Evolutionary conservation across 2,797 vertebrate genomes (phyloP), one percentile per base, ranked within the genome.

Genomic region (Pampus argenteus): DNA sequence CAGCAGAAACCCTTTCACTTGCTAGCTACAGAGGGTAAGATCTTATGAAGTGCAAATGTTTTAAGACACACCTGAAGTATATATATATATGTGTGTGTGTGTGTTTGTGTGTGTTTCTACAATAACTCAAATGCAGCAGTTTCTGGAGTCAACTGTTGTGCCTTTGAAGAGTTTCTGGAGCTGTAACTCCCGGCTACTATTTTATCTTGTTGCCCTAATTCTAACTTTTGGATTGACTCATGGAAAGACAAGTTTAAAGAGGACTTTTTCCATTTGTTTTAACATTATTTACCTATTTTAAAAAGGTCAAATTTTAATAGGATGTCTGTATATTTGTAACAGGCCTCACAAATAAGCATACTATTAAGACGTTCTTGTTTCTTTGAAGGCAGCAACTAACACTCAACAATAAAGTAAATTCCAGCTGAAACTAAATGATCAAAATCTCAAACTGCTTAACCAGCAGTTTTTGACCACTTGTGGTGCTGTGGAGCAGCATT

Each of bases 41-140:
- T 78, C 56, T 58, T 72, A 74, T 76, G 76, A 55, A 64, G 51
- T 66, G 47, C 76, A 78, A 61, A 59, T 63, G 29, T 62, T 63
- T 38, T 59, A 56, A 62, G 64, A 59, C 62, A 40, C 26, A 44
- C 47, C n/a, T n/a, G n/a, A n/a, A n/a, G n/a, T n/a, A n/a, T n/a
- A n/a, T n/a, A n/a, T n/a, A n/a, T n/a, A n/a, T n/a, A n/a, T n/a
- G n/a, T n/a, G n/a, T n/a, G n/a, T n/a, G n/a, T n/a, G n/a, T n/a
- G n/a, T n/a, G n/a, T n/a, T n/a, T n/a, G n/a, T n/a, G n/a, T n/a
- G n/a, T n/a, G n/a, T n/a, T n/a, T n/a, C n/a, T 23, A 57, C 25
- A 71, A 51, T 63, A 69, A 34, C 52, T 67, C 38, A 60, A 60
- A 29, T 52, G 48, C 51, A 66, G 42, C 25, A 44, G 40, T 25